A percentile compares a stretch with the other conserved stretches of the same genome.
Evolutionary conservation across 2,113 vertebrate species (phyloP).

Genomic region (Fregetta grallaria): DNA sequence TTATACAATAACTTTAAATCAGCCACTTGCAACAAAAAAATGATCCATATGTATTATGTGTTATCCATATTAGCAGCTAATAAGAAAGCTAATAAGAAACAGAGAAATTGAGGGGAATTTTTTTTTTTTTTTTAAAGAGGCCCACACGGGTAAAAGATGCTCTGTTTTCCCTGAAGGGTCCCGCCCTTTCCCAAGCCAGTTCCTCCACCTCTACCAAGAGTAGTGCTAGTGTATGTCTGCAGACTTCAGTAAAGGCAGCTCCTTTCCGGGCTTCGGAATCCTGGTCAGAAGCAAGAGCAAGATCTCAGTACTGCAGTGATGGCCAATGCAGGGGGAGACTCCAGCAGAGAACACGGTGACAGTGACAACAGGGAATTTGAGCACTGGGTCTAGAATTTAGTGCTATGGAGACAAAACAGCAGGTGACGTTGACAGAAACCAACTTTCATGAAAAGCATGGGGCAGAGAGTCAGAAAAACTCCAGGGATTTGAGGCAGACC

Average conservation of each 20-base stretch:
- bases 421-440: not conserved
- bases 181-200: not conserved
- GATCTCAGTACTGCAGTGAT: not conserved
- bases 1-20: not conserved
- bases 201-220: not conserved
- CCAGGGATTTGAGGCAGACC: not conserved
- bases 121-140: not conserved
- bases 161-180: not conserved
- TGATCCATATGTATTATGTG: accelerated
- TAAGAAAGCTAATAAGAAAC: not conserved
- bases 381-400: not conserved
- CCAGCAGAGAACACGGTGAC: not conserved
- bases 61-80: not conserved
- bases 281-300: not conserved
- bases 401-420: not conserved
- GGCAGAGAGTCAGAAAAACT: not conserved
- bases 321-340: too few species aligned
- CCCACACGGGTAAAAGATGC: not conserved
- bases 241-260: not conserved
- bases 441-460: accelerated
- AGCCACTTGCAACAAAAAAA: not conserved
- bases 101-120: not conserved
- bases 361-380: not conserved
- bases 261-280: not conserved
- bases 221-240: not conserved